A percentile compares a stretch with the other conserved stretches of the same genome.
Evolutionary conservation across 2,797 vertebrate genomes (phyloP).

Genomic region (Premnoplex brunnescens): DNA sequence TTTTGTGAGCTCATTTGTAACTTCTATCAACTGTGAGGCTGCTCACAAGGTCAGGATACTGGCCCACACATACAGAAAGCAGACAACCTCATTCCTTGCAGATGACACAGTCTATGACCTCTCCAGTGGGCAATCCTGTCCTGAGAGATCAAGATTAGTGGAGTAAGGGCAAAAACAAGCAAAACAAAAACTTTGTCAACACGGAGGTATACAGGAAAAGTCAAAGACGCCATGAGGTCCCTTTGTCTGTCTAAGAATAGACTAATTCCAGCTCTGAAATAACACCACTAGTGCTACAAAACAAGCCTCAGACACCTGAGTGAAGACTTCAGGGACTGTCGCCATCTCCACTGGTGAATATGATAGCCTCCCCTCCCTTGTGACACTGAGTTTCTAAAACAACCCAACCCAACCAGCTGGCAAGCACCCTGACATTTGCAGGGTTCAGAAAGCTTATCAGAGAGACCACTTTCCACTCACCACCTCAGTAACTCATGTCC

Average conservation of each 20-base stretch:
- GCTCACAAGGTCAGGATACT: neutral
- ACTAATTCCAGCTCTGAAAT: neutral
- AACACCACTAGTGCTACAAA: neutral
- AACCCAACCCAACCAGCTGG: neutral
- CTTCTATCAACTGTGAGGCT: neutral
- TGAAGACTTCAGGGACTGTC: neutral
- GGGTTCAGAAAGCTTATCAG: conserved; percentile 32
- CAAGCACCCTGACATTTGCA: conserved; percentile 28
- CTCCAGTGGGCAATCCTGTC: neutral
- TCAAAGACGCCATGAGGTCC: neutral
- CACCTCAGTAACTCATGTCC: neutral
- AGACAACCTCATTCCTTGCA: neutral
- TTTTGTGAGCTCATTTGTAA: neutral
- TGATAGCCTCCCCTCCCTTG: neutral
- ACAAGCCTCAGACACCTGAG: neutral
- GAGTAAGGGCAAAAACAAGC: fast-evolving
- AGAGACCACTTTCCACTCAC: conserved; percentile 20
- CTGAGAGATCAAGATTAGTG: neutral
- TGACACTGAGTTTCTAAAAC: conserved; percentile 19
- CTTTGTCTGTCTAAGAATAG: neutral
- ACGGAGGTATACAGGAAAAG: neutral
- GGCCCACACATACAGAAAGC: neutral
- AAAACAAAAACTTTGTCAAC: neutral
- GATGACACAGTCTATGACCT: neutral
- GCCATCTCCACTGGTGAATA: neutral